Conservation (phyloP, 2,888 invertebrate species). For the Zelleria hepariella region DNA sequence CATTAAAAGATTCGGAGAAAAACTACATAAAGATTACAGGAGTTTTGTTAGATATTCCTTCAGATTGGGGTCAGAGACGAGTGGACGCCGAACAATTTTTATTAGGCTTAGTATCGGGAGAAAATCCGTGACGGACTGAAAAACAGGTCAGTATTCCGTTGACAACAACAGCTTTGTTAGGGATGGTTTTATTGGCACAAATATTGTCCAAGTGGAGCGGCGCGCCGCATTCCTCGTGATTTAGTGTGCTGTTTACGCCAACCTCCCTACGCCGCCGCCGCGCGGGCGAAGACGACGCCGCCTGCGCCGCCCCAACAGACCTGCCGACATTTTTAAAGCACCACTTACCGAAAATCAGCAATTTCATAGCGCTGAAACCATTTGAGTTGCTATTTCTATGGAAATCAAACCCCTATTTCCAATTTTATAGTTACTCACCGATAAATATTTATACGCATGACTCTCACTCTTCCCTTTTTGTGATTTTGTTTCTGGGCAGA, state of each 20-base stretch:
- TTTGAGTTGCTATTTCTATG: not conserved
- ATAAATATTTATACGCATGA: not conserved
- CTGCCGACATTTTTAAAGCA: constrained; percentile 54
- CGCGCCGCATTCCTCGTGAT: constrained; percentile 57
- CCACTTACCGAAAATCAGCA: constrained; percentile 46
- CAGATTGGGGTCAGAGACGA: constrained; percentile 3
- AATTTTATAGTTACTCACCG: not conserved
- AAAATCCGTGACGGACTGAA: constrained; percentile 45
- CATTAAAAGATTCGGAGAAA: not conserved
- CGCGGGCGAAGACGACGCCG: not conserved
- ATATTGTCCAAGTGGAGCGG: constrained; percentile 64
- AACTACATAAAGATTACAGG: not conserved
- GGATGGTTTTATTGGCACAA: constrained; percentile 67
- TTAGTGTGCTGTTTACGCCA: constrained; percentile 66
- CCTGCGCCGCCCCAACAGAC: constrained; percentile 19
- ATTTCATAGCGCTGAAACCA: constrained; percentile 31
- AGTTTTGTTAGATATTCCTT: not conserved
- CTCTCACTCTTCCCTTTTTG: too few relatives aligned
- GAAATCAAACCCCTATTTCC: not conserved
- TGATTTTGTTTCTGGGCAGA: too few relatives aligned
- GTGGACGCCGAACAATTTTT: constrained; percentile 13
- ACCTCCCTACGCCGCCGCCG: constrained; percentile 35
- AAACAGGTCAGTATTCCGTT: constrained; percentile 59
- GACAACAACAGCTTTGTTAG: constrained; percentile 68
- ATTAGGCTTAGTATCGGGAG: constrained; percentile 30